Conservation (phyloP, 2,888 invertebrate genomes). For the Heliconius hortense region DNA sequence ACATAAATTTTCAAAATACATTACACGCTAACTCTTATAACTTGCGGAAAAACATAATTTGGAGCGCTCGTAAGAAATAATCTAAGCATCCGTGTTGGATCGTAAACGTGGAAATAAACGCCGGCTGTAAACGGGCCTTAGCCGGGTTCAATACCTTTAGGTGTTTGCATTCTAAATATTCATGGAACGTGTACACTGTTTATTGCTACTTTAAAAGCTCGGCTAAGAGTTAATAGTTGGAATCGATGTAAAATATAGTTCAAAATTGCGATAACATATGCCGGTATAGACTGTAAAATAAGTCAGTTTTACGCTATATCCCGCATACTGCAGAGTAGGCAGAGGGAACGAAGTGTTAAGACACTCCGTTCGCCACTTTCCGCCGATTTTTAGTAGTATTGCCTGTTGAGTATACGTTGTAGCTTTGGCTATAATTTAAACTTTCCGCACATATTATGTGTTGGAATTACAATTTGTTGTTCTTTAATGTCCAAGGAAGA, state of each 20-base stretch:
- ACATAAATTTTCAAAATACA: too few relatives aligned
- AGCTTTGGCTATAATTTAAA: too few relatives aligned
- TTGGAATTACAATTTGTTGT: too few relatives aligned
- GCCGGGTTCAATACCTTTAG: constrained; percentile 47
- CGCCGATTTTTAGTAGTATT: too few relatives aligned
- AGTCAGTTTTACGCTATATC: too few relatives aligned
- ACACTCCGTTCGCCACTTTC: too few relatives aligned
- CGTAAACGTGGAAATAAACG: constrained; percentile 71
- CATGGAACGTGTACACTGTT: constrained; percentile 42
- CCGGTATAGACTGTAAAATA: neutral
- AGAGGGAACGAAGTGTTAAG: too few relatives aligned
- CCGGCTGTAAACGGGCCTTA: constrained; percentile 56
- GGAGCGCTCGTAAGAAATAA: constrained; percentile 66
- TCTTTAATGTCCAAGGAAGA: too few relatives aligned
- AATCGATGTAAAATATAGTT: constrained; percentile 18
- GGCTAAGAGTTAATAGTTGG: constrained; percentile 35
- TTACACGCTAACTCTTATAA: neutral
- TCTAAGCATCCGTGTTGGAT: constrained; percentile 66
- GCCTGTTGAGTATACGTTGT: too few relatives aligned
- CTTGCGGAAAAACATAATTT: constrained; percentile 30
- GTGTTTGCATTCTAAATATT: constrained; percentile 47
- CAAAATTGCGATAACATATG: constrained; percentile 11
- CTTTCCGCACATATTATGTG: too few relatives aligned
- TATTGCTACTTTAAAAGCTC: constrained; percentile 41
- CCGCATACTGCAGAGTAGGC: too few relatives aligned